Evolutionary conservation across 1,140 invertebrate genomes (phyloP).

Genomic region (Cotesia typhae): DNA sequence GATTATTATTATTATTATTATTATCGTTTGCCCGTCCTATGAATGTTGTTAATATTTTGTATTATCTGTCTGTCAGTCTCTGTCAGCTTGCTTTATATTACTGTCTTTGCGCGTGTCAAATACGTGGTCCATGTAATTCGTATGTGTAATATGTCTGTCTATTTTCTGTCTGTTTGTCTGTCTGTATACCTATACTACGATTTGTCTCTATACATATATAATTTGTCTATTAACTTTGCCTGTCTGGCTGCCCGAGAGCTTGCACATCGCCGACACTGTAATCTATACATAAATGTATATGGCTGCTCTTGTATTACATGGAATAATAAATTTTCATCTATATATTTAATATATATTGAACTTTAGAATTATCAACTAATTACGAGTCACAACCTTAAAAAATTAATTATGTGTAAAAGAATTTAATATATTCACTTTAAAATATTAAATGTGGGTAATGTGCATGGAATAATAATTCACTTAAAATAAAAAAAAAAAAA

Average conservation of each 20-base stretch:
- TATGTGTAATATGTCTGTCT: slow-evolving; percentile 31
- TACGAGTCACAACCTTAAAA: background rate
- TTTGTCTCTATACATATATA: slow-evolving; percentile 26
- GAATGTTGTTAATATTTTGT: slow-evolving; percentile 26
- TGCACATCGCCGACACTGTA: slow-evolving; percentile 31
- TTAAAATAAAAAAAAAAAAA: background rate
- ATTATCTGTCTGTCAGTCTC: slow-evolving; percentile 34
- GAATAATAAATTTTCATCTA: background rate
- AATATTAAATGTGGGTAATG: slow-evolving; percentile 24
- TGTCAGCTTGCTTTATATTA: slow-evolving; percentile 34
- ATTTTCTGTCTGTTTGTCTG: slow-evolving; percentile 26
- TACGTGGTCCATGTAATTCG: slow-evolving; percentile 29
- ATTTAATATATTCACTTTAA: background rate
- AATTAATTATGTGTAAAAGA: background rate
- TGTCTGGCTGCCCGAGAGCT: slow-evolving; percentile 34
- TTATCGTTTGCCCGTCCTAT: slow-evolving; percentile 34
- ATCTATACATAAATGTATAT: slow-evolving; percentile 13
- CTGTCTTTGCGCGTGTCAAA: slow-evolving; percentile 27
- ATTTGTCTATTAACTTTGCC: slow-evolving; percentile 26
- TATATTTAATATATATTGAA: no score
- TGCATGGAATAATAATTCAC: slow-evolving; percentile 3
- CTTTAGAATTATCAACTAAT: slow-evolving; percentile 6
- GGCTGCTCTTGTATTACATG: slow-evolving; percentile 17
- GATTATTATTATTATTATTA: background rate
- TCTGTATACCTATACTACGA: slow-evolving; percentile 13